Evolutionary conservation across 2,797 vertebrate genomes (phyloP).

Genomic region (Lagocephalus sceleratus): DNA sequence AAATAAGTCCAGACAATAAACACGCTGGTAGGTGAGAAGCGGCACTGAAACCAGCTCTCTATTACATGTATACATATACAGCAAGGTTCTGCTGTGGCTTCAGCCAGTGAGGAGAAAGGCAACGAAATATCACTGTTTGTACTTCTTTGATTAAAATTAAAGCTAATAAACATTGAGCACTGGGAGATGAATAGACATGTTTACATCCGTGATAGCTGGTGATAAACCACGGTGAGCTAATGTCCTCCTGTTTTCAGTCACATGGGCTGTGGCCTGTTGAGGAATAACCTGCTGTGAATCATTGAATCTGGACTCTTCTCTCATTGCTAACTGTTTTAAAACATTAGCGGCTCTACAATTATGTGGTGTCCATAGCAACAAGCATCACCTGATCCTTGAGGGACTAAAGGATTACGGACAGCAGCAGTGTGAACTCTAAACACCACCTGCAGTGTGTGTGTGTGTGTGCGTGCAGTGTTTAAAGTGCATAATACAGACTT

Average conservation of each 20-base stretch:
- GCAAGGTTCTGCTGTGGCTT: slow-evolving; percentile 10
- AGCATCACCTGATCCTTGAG: neutral
- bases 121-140: slow-evolving; percentile 17
- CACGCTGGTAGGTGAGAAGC: slow-evolving; percentile 5
- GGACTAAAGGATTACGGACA: neutral
- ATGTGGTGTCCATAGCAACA: slow-evolving; percentile 18
- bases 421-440: neutral
- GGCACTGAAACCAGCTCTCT: slow-evolving; percentile 1
- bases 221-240: slow-evolving; percentile 19
- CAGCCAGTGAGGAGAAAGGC: slow-evolving; percentile 15
- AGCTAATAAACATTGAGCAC: slow-evolving; percentile 12
- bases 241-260: slow-evolving; percentile 8
- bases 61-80: slow-evolving; percentile 3
- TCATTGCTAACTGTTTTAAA: slow-evolving; percentile 1
- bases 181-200: slow-evolving; percentile 12
- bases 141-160: slow-evolving; percentile 21
- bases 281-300: slow-evolving; percentile 3
- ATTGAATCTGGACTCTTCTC: slow-evolving; percentile 1
- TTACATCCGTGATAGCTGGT: slow-evolving; percentile 35
- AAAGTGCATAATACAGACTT: neutral
- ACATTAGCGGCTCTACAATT: neutral
- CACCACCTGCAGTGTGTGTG: neutral
- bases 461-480: neutral
- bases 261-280: slow-evolving; percentile 5
- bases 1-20: slow-evolving; percentile 11